Percentiles rank a stretch among this genome's conserved stretches.
phyloP scores from a whole-genome alignment of 2,888 invertebrate species.

The Atethmia centrago region DNA sequence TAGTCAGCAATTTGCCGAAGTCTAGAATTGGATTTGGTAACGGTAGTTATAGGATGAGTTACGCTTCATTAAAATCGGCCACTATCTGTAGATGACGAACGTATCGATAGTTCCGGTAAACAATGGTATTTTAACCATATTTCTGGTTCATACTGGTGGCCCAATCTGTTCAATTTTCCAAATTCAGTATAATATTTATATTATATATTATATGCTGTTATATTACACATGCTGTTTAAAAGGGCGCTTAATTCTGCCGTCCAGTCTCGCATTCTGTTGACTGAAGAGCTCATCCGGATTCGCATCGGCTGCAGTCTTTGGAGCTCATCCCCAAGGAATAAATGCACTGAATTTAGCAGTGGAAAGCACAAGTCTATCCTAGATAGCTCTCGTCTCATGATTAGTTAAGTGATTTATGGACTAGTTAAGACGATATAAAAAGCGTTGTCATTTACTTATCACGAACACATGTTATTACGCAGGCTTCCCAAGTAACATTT shows the following conservation, averaged over 20 bases:
- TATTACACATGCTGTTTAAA: too few species aligned
- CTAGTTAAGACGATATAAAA: too few species aligned
- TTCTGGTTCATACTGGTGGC: not conserved
- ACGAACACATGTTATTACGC: slow-evolving; percentile 3
- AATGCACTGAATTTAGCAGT: not conserved
- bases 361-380: not conserved
- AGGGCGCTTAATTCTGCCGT: not conserved
- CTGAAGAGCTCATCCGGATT: not conserved
- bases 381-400: not conserved
- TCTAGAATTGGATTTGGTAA: slow-evolving; percentile 40
- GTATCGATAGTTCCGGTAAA: not conserved
- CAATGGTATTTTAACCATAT: not conserved
- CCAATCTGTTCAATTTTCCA: not conserved
- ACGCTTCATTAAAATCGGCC: slow-evolving; percentile 11
- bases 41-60: slow-evolving; percentile 24
- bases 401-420: not conserved
- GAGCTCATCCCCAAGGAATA: not conserved
- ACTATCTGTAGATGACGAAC: slow-evolving; percentile 6
- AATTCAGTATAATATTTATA: too few species aligned
- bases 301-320: not conserved
- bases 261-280: too few species aligned
- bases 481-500: too few species aligned
- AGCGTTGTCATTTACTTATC: not conserved
- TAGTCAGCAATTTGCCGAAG: slow-evolving; percentile 42
- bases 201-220: too few species aligned